These are phyloP conservation scores for Apodemia hepburni DNA, from an alignment of 2,888 invertebrate species.

Conservation along the genomic window DNA sequence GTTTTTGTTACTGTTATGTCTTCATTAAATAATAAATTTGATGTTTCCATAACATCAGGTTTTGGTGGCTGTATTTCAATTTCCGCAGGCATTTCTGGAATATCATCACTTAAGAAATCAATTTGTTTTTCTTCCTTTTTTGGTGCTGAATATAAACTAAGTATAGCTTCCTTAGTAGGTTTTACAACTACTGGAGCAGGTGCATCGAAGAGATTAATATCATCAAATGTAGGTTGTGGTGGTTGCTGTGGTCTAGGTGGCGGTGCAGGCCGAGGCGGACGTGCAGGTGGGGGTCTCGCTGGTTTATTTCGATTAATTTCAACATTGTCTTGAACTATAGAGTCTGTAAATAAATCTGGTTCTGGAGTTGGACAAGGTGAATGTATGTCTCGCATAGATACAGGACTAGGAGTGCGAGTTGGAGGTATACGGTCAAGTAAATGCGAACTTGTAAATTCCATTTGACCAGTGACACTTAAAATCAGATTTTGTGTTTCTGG, in stretches of 20 bases:
- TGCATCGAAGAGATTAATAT: constrained; percentile 80
- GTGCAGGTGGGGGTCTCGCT: constrained; percentile 50
- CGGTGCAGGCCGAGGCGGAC: constrained; percentile 62
- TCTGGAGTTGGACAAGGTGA: constrained; percentile 91
- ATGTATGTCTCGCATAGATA: constrained; percentile 89
- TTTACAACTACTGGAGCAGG: constrained; percentile 70
- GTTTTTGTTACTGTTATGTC: constrained; percentile 30
- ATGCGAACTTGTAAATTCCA: constrained; percentile 93
- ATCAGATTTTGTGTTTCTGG: constrained; percentile 92
- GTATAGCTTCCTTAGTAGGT: constrained; percentile 80
- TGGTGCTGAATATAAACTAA: constrained; percentile 78
- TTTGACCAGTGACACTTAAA: constrained; percentile 91
- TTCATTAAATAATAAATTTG: constrained; percentile 33
- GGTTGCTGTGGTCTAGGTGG: constrained; percentile 72
- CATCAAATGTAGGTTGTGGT: constrained; percentile 47
- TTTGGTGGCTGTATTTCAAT: constrained; percentile 34
- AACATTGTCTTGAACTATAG: constrained; percentile 44
- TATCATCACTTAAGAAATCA: constrained; percentile 81
- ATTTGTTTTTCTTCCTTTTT: constrained; percentile 66
- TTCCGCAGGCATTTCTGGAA: constrained; percentile 47
- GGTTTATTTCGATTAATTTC: constrained; percentile 69
- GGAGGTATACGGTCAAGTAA: constrained; percentile 90
- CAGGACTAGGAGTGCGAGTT: constrained; percentile 93
- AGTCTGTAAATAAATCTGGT: constrained; percentile 63
- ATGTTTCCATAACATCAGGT: constrained; percentile 28